These are phyloP conservation scores for Nomada hirtipes DNA, from an alignment of 2,888 invertebrate genomes.

Conservation along the genomic window DNA sequence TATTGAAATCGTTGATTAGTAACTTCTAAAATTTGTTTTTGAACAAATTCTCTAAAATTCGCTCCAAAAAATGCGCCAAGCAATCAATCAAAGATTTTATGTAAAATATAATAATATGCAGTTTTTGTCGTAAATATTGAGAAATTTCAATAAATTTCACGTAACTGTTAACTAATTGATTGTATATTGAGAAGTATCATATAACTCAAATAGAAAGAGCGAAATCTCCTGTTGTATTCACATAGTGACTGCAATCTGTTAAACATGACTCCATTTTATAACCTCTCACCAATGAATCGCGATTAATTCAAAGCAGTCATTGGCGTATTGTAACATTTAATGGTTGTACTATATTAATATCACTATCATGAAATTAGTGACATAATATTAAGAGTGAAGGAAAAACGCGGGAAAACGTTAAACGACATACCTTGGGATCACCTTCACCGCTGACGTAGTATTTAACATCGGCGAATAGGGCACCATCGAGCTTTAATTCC, in stretches of 20 bases:
- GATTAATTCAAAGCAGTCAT: background rate
- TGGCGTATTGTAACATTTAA: slow-evolving; percentile 10
- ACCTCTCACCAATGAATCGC: slow-evolving; percentile 30
- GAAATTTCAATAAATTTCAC: background rate
- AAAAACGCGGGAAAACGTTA: slow-evolving; percentile 68
- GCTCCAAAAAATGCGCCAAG: too few relatives aligned
- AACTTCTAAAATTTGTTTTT: too few relatives aligned
- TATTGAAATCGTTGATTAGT: background rate
- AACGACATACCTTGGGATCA: slow-evolving; percentile 79
- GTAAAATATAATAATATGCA: background rate
- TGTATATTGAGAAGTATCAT: background rate
- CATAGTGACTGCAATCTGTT: slow-evolving; percentile 34
- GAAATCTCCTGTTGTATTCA: slow-evolving; percentile 9
- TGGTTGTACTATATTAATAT: slow-evolving; percentile 16
- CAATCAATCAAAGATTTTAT: too few relatives aligned
- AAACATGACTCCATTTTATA: slow-evolving; percentile 49
- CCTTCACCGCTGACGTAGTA: slow-evolving; percentile 92
- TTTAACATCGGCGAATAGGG: slow-evolving; percentile 93
- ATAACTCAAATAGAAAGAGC: background rate
- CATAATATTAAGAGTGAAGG: slow-evolving; percentile 61
- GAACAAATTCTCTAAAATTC: too few relatives aligned
- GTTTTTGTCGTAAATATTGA: background rate
- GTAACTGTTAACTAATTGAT: background rate
- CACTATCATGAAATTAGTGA: slow-evolving; percentile 13
- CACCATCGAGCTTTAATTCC: slow-evolving; percentile 85